Conservation (phyloP, 2,797 vertebrate species). For the Brotula barbata region DNA sequence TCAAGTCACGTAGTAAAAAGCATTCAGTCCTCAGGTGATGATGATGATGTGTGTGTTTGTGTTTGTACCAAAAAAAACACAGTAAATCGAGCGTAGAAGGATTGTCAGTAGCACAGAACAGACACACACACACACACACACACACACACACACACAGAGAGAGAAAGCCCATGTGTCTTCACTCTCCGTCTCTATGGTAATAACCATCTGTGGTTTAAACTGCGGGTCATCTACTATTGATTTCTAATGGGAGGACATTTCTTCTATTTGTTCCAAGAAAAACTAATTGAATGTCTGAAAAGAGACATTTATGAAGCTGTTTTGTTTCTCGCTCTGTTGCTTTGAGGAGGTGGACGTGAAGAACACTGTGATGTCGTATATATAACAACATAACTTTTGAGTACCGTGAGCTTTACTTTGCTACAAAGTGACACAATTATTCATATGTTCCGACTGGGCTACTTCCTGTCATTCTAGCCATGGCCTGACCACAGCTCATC, state of each 20-base stretch:
- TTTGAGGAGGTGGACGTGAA: no score
- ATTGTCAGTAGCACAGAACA: slow-evolving; percentile 15
- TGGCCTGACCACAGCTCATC: no score
- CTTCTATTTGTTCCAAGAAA: not conserved
- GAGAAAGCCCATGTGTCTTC: not conserved
- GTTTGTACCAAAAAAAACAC: slow-evolving; percentile 27
- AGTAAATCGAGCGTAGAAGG: slow-evolving; percentile 20
- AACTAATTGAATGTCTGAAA: no score
- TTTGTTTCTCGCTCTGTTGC: no score
- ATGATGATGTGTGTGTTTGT: slow-evolving; percentile 7
- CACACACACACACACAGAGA: no score
- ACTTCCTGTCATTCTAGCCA: no score
- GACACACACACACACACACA: slow-evolving; percentile 3
- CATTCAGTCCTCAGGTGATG: slow-evolving; percentile 19
- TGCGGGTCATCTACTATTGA: not conserved
- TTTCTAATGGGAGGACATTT: not conserved
- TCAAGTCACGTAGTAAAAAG: slow-evolving; percentile 58
- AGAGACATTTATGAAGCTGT: no score
- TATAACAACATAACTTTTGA: no score
- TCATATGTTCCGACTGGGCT: no score
- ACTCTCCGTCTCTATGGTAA: not conserved
- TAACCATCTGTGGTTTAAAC: not conserved
- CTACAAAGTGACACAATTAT: no score
- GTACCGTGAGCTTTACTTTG: no score
- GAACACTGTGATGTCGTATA: no score